Evolutionary conservation across 2,888 invertebrate genomes (phyloP).

Genomic region (Napeogenes sylphis): DNA sequence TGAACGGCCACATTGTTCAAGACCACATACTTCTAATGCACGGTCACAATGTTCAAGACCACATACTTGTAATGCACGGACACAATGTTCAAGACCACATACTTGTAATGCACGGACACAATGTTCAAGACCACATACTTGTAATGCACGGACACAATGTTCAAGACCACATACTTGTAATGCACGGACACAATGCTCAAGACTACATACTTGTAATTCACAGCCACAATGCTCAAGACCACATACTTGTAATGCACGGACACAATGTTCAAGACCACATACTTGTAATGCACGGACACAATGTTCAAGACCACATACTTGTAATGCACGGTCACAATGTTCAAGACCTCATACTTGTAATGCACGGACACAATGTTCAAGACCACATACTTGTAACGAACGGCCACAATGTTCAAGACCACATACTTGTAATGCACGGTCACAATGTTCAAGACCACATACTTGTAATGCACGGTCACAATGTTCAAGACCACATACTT

Average conservation of each 20-base stretch:
- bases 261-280: slow-evolving; percentile 15
- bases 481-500: too few relatives aligned
- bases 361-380: slow-evolving; percentile 47
- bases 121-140: too few relatives aligned
- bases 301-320: slow-evolving; percentile 51
- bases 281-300: slow-evolving; percentile 75
- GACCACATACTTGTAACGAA: too few relatives aligned
- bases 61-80: too few relatives aligned
- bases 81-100: slow-evolving; percentile 15
- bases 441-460: slow-evolving; percentile 15
- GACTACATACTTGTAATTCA: slow-evolving; percentile 67
- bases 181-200: slow-evolving; percentile 46
- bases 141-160: too few relatives aligned
- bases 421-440: too few relatives aligned
- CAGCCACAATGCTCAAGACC: slow-evolving; percentile 43
- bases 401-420: too few relatives aligned
- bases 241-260: slow-evolving; percentile 75
- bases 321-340: slow-evolving; percentile 62
- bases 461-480: slow-evolving; percentile 74
- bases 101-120: slow-evolving; percentile 74
- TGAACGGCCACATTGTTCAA: slow-evolving; percentile 47
- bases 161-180: slow-evolving; percentile 60
- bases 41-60: too few relatives aligned
- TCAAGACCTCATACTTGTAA: slow-evolving; percentile 60
- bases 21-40: too few relatives aligned